Base-by-base conservation (phyloP, 2,113 vertebrate genomes). In the Acanthisitta chloris region DNA sequence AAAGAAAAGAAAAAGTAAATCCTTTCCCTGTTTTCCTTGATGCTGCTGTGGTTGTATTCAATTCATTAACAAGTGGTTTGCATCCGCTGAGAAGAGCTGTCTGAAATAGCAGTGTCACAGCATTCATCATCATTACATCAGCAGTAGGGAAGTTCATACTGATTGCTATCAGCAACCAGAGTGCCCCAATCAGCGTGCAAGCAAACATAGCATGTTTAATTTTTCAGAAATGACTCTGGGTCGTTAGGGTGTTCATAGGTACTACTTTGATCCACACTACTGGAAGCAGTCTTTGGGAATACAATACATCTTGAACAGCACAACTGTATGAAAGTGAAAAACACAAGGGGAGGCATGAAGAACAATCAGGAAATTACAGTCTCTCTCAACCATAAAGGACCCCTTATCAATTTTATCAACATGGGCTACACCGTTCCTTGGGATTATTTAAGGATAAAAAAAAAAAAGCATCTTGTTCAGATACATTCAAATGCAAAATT, bases 41-140 rank as follows among this genome's bases (percentile, higher is more conserved):
- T 84, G 97, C 96, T 94, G 96, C 97, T 95, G 94, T 97, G 98
- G 98, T 97, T 98, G 98, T 91, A 97, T 97, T 98, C 98, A 98
- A 98, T 99, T 98, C 98, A 98, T 98, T 98, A 98, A 97, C 98
- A 95, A 98, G 94, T 97, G 97, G 97, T 97, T 98, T 97, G 98
- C 97, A 94, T 98, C 97, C 96, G 55, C 98, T 98, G 98, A 86
- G 97, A 97, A 98, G 98, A 98, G 98, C 97, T 96, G 98, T 97
- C 96, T 94, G 97, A 98, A 97, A 97, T 97, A 98, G 97, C 97
- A 79, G 94, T 86, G 97, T 97, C 95, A 94, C 96, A 89, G 98
- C 98, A 99, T 99, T 99, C 98, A 99, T 99, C 99, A 99, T 98
- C 99, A 98, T 99, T 99, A 99, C 98, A 99, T 98, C 99, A 99